Evolutionary conservation across 1,140 invertebrate species (phyloP).

Genomic region (Aphaenogaster rudis): DNA sequence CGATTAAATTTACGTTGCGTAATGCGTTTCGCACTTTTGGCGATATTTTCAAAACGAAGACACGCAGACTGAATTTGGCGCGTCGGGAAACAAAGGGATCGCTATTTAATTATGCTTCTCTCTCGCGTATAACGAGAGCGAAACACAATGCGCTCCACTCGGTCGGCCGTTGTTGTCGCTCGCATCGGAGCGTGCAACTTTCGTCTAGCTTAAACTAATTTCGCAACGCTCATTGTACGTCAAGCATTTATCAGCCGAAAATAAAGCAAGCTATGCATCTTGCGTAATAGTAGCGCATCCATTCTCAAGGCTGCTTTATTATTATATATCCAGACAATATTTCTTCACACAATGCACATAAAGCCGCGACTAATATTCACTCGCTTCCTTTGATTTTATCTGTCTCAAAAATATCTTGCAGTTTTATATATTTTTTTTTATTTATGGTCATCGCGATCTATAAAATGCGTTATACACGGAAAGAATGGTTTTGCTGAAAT

Average conservation of each 20-base stretch:
- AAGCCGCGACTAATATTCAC: background rate
- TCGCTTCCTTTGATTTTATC: background rate
- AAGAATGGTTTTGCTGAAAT: too few species aligned
- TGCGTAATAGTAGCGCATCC: slow-evolving; percentile 2
- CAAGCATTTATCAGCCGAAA: slow-evolving; percentile 41
- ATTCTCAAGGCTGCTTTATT: slow-evolving; percentile 10
- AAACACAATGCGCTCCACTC: background rate
- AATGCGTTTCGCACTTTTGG: background rate
- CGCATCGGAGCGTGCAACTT: slow-evolving; percentile 39
- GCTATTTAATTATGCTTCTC: slow-evolving; percentile 28
- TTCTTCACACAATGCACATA: slow-evolving; percentile 10
- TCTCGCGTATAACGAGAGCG: background rate
- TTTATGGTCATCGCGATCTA: background rate
- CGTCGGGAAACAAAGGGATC: background rate
- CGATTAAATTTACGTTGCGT: background rate
- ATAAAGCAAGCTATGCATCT: slow-evolving; percentile 49
- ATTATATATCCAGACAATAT: background rate
- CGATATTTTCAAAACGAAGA: background rate
- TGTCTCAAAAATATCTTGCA: background rate
- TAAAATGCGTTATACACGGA: background rate
- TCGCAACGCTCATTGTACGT: slow-evolving; percentile 22
- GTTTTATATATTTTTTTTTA: background rate
- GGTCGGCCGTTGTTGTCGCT: slow-evolving; percentile 39
- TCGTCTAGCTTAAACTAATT: slow-evolving; percentile 55
- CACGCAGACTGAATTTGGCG: too few species aligned